A percentile compares a stretch with the other conserved stretches of the same genome.
Conservation (phyloP, 2,113 vertebrate genomes). For the Menura novaehollandiae region DNA sequence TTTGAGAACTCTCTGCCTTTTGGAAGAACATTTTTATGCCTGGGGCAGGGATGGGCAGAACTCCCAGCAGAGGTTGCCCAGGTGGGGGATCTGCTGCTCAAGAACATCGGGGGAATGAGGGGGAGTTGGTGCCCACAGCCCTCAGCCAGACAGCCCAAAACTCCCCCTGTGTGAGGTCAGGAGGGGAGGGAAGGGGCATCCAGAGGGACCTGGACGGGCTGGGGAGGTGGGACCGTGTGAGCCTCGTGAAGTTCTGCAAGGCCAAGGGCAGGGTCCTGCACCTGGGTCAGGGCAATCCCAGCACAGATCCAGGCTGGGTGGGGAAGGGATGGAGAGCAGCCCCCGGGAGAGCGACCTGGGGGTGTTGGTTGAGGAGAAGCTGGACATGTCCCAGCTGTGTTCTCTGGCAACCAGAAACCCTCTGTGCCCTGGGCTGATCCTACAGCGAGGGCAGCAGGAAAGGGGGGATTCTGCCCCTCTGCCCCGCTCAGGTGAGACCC, state of each 20-base stretch:
- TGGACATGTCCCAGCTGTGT: rapidly evolving
- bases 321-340: neutral
- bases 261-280: neutral
- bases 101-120: rapidly evolving
- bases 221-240: neutral
- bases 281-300: neutral
- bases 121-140: neutral
- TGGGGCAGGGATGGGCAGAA: no score
- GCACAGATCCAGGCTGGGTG: neutral
- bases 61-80: neutral
- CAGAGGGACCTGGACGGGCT: neutral
- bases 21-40: neutral
- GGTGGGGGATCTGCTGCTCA: neutral
- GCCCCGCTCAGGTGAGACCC: neutral
- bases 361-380: rapidly evolving
- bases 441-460: neutral
- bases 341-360: no score
- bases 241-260: rapidly evolving
- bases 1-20: neutral
- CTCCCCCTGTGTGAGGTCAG: neutral
- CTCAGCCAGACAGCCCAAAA: neutral
- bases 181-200: neutral
- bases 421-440: neutral
- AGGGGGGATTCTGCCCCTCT: neutral
- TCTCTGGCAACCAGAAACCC: neutral